Conservation (phyloP, 2,113 vertebrate genomes). For the Xiphias gladius region DNA sequence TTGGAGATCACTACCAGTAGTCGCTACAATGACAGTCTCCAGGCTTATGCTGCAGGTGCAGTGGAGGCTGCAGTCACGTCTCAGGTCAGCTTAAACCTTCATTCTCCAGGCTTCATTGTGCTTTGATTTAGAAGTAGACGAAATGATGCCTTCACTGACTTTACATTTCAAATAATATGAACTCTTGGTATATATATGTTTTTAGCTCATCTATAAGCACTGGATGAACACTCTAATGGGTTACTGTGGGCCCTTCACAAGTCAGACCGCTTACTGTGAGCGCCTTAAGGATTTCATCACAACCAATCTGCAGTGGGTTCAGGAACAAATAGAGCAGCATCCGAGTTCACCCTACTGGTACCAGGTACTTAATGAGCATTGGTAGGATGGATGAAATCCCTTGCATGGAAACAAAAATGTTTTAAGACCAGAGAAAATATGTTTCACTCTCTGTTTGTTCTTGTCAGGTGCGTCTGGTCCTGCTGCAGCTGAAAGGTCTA, state of each 20-base stretch:
- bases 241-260: slow-evolving; percentile 91
- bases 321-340: slow-evolving; percentile 81
- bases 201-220: slow-evolving; percentile 95
- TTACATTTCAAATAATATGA: not conserved
- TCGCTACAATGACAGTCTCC: slow-evolving; percentile 90
- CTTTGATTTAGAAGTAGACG: not conserved
- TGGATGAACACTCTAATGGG: slow-evolving; percentile 96
- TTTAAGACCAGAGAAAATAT: not conserved
- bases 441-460: slow-evolving; percentile 4
- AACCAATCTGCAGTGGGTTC: slow-evolving; percentile 91
- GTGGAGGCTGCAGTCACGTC: slow-evolving; percentile 90
- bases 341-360: slow-evolving; percentile 89
- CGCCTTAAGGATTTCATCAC: slow-evolving; percentile 89
- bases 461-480: slow-evolving; percentile 88
- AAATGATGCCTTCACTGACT: no score
- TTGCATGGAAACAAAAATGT: not conserved
- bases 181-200: not conserved
- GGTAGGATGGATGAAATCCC: not conserved
- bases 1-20: slow-evolving; percentile 88
- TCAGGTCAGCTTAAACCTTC: slow-evolving; percentile 80
- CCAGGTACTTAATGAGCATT: slow-evolving; percentile 85
- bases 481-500: slow-evolving; percentile 94
- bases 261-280: slow-evolving; percentile 87
- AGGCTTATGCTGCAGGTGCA: slow-evolving; percentile 93
- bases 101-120: not conserved